Conservation (phyloP, 37 sponge, comb jelly and placozoan species). For the Oopsacas minuta region DNA sequence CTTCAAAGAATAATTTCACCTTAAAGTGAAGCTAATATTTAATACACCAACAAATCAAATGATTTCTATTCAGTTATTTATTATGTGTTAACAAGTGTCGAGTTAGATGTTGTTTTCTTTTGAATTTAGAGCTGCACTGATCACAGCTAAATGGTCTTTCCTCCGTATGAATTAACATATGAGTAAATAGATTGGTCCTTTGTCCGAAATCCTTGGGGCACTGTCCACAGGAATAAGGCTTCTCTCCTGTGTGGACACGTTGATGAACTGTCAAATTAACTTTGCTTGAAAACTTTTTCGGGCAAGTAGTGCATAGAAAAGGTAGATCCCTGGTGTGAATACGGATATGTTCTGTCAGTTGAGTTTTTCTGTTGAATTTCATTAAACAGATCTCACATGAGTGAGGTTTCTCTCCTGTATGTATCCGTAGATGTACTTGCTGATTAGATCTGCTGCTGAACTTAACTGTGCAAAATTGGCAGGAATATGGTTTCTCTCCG, state of each 20-base stretch:
- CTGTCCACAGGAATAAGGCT: neutral
- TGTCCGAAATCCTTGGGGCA: neutral
- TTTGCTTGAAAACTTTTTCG: neutral
- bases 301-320: neutral
- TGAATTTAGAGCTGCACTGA: neutral
- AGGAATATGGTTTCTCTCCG: neutral
- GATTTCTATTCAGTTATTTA: neutral
- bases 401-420: neutral
- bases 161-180: neutral
- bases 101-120: neutral
- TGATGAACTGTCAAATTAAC: neutral
- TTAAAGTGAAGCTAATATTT: too few relatives aligned
- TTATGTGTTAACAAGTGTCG: neutral
- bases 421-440: neutral
- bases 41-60: neutral
- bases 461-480: neutral
- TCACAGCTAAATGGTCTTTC: neutral
- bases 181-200: slow-evolving; percentile 8
- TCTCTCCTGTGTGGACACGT: slow-evolving; percentile 1
- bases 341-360: neutral
- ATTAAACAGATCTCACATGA: neutral
- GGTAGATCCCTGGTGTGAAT: neutral
- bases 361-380: neutral
- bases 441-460: neutral
- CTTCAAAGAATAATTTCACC: too few relatives aligned